phyloP scores from a whole-genome alignment of 1,140 invertebrate species.

The Drosophila littoralis region DNA sequence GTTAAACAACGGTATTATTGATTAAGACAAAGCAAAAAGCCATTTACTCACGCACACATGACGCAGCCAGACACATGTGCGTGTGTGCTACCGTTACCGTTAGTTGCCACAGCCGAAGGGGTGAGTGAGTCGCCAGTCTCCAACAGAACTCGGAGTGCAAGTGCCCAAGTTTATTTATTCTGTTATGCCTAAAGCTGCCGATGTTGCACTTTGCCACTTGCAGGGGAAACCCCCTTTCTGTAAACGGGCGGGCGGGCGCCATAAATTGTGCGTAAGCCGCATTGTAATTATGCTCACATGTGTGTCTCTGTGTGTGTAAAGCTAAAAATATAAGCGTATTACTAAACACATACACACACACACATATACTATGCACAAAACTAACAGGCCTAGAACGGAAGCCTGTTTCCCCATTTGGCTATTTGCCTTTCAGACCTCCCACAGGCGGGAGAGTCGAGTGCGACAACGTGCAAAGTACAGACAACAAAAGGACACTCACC shows the following conservation, averaged over 20 bases:
- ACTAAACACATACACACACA: not conserved
- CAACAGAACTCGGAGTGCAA: constrained; percentile 17
- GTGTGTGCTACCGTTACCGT: constrained; percentile 49
- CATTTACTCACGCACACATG: constrained; percentile 32
- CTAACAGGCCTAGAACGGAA: constrained; percentile 27
- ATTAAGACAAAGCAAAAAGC: constrained; percentile 48
- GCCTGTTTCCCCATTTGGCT: constrained; percentile 3
- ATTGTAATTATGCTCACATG: constrained; percentile 1
- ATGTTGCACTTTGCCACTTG: constrained; percentile 5
- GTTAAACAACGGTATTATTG: constrained; percentile 45
- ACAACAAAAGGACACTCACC: constrained; percentile 55
- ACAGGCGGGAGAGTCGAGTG: constrained; percentile 41
- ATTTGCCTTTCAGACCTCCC: not conserved
- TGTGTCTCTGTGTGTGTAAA: not conserved
- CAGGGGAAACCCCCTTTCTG: not conserved
- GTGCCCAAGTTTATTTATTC: constrained; percentile 31
- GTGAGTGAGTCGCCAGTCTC: constrained; percentile 6
- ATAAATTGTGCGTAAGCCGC: constrained; percentile 16
- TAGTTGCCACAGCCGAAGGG: not conserved
- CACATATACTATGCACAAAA: not conserved
- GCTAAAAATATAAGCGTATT: constrained; percentile 32
- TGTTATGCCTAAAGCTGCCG: not conserved
- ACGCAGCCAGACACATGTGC: constrained; percentile 47
- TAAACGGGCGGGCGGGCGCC: not conserved
- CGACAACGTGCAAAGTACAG: constrained; percentile 59